Conservation (phyloP, 2,113 vertebrate genomes). For the Mustelus asterias region DNA sequence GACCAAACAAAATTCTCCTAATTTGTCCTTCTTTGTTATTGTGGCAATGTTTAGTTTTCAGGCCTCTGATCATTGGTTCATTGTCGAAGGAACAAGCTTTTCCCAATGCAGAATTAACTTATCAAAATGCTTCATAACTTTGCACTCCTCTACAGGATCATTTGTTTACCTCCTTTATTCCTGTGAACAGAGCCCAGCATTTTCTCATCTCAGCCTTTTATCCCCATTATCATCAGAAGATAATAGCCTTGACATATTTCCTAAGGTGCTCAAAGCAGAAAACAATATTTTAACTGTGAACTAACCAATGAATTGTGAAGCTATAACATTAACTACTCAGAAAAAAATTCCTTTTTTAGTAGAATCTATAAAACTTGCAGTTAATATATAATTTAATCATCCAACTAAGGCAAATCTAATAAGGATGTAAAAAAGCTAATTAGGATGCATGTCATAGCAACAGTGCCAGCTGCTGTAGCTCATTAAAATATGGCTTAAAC, state of each 20-base stretch:
- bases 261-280: neutral
- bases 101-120: neutral
- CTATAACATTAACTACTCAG: neutral
- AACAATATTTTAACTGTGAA: neutral
- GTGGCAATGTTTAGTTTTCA: neutral
- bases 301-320: neutral
- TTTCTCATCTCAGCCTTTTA: neutral
- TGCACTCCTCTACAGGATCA: neutral
- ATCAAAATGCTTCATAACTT: neutral
- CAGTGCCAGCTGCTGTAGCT: constrained; percentile 1
- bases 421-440: neutral
- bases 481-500: constrained; percentile 8
- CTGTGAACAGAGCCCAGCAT: neutral
- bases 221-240: neutral
- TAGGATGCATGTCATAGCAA: neutral
- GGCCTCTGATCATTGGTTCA: neutral
- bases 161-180: neutral
- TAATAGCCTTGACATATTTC: neutral
- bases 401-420: neutral
- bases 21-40: too few species aligned
- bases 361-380: neutral
- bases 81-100: neutral
- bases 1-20: neutral
- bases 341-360: neutral
- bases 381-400: neutral